Conservation (phyloP, 2,888 invertebrate species). For the Mythimna pallens region DNA sequence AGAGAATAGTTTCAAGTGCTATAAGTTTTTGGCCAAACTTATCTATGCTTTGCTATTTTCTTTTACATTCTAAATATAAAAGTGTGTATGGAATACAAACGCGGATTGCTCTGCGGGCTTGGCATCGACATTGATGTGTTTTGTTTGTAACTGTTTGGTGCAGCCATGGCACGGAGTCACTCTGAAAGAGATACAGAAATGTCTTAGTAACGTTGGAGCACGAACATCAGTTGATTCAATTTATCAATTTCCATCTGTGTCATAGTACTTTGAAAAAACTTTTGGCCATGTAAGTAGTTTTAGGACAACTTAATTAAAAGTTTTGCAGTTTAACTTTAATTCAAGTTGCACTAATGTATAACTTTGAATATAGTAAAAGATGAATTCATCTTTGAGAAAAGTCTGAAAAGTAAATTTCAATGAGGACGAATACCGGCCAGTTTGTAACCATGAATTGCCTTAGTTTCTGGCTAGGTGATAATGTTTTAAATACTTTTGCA, state of each 20-base stretch:
- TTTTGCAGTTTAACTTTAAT: not conserved
- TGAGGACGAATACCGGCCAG: conserved; percentile 36
- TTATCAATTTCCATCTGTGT: not conserved
- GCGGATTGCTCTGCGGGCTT: conserved; percentile 93
- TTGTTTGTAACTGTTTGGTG: conserved; percentile 96
- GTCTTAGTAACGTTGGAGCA: not conserved
- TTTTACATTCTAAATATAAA: conserved; percentile 37
- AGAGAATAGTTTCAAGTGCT: conserved; percentile 67
- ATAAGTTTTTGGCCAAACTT: conserved; percentile 66
- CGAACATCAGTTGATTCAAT: not conserved
- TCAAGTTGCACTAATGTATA: not conserved
- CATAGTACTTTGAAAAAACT: not conserved
- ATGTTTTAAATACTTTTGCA: conserved; percentile 6
- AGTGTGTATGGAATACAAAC: conserved; percentile 90
- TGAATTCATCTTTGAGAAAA: not conserved
- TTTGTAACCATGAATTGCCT: not conserved
- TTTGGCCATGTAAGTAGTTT: not conserved
- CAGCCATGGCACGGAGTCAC: conserved; percentile 91
- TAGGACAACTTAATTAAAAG: too few relatives aligned
- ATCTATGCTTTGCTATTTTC: conserved; percentile 62
- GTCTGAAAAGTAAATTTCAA: not conserved
- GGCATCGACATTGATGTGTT: conserved; percentile 94
- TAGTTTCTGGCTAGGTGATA: not conserved
- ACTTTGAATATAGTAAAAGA: not conserved
- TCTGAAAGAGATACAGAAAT: conserved; percentile 51